These are phyloP conservation scores for Drymonia ruficornis DNA, from an alignment of 2,888 invertebrate species.

Conservation along the genomic window DNA sequence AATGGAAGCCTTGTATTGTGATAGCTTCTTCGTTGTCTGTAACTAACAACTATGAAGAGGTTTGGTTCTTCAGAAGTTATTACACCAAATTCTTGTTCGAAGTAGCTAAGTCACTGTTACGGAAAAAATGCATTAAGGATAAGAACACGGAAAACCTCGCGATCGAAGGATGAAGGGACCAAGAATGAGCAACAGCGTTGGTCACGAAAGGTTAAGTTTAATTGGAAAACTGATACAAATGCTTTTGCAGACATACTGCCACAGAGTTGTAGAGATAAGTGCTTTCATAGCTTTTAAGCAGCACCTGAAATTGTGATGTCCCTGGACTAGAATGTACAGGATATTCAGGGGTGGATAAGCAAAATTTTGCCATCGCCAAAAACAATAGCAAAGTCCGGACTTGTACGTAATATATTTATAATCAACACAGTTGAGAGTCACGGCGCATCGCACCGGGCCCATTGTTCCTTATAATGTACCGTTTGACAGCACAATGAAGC, in stretches of 20 bases:
- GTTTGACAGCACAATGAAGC: slow-evolving; percentile 18
- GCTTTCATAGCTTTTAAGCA: no score
- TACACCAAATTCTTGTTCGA: background rate
- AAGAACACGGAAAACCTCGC: no score
- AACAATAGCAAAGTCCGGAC: slow-evolving; percentile 4
- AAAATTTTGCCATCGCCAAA: slow-evolving; percentile 9
- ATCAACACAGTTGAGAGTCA: slow-evolving; percentile 11
- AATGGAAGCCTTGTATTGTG: background rate
- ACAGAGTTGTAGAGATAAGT: no score
- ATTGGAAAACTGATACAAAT: no score
- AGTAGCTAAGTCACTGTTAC: background rate
- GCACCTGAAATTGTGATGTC: no score
- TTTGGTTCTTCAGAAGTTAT: no score
- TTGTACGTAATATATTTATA: background rate
- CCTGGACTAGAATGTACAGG: no score
- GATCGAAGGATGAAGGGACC: no score
- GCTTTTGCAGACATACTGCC: no score
- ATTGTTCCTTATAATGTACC: slow-evolving; percentile 26
- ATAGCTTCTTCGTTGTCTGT: slow-evolving; percentile 16
- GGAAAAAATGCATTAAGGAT: no score
- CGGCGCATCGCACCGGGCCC: slow-evolving; percentile 11
- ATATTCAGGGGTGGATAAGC: background rate
- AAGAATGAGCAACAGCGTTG: no score
- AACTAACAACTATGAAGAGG: background rate
- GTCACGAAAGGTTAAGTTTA: no score